Conservation (phyloP, 1,140 invertebrate species). For the Conus betulinus region DNA sequence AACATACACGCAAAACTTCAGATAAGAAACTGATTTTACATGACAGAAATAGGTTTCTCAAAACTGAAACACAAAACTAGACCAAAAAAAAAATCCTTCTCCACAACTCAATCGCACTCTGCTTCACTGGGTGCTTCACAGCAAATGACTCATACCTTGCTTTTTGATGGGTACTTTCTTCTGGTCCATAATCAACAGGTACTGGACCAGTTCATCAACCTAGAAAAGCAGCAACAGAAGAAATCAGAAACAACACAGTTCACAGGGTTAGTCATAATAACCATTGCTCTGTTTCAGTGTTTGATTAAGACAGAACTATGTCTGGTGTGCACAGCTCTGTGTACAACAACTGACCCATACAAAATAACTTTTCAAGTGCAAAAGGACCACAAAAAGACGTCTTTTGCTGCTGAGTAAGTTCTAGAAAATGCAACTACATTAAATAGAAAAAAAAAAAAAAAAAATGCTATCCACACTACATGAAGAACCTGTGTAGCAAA, state of each 20-base stretch:
- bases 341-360: too few species aligned
- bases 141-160: conserved; percentile 47
- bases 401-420: too few species aligned
- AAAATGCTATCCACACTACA: too few species aligned
- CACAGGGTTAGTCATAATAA: too few species aligned
- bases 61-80: not conserved
- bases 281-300: too few species aligned
- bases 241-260: not conserved
- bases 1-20: not conserved
- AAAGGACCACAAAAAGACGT: too few species aligned
- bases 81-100: not conserved
- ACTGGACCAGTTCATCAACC: conserved; percentile 67
- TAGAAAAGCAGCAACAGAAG: not conserved
- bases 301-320: too few species aligned
- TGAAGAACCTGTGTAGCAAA: too few species aligned
- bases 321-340: too few species aligned
- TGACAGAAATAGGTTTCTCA: not conserved
- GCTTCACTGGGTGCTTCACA: not conserved
- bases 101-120: not conserved
- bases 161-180: conserved; percentile 68
- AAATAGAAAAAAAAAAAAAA: too few species aligned
- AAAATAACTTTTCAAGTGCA: too few species aligned
- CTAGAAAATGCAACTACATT: too few species aligned
- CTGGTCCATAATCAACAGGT: conserved; percentile 66
- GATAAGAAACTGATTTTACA: not conserved